Evolutionary conservation across 2,797 vertebrate species (phyloP).

Genomic region (Sebastes iracundus): DNA sequence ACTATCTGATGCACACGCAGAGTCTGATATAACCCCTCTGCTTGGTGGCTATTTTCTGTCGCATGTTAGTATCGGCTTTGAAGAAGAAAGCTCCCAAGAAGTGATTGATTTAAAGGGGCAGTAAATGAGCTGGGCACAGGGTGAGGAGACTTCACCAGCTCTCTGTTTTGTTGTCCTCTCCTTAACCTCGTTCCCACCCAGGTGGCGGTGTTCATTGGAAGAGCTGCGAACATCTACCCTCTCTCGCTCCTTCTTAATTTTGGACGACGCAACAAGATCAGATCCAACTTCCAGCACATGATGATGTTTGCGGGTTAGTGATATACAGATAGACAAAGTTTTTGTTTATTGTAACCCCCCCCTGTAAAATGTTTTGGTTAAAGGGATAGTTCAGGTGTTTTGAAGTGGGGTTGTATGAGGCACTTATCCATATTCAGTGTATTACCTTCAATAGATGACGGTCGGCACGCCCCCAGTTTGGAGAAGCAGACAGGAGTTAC

Average conservation of each 20-base stretch:
- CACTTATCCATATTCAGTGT: fast-evolving
- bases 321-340: background rate
- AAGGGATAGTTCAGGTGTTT: too few relatives aligned
- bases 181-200: constrained; percentile 75
- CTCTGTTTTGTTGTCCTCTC: constrained; percentile 29
- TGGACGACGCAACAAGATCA: constrained; percentile 94
- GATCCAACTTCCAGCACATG: constrained; percentile 97
- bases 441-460: too few relatives aligned
- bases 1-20: background rate
- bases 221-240: constrained; percentile 98
- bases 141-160: background rate
- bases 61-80: background rate
- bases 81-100: background rate
- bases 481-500: too few relatives aligned
- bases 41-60: background rate
- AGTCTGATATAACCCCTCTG: background rate
- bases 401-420: too few relatives aligned
- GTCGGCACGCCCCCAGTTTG: too few relatives aligned
- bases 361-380: background rate
- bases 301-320: constrained; percentile 98
- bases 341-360: background rate
- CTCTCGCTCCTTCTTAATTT: constrained; percentile 95
- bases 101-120: background rate
- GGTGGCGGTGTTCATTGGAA: constrained; percentile 95
- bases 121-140: background rate